Evolutionary conservation across 1,140 invertebrate species (phyloP), one percentile per base, ranked within the genome.

Genomic region (Ladona fulva): DNA sequence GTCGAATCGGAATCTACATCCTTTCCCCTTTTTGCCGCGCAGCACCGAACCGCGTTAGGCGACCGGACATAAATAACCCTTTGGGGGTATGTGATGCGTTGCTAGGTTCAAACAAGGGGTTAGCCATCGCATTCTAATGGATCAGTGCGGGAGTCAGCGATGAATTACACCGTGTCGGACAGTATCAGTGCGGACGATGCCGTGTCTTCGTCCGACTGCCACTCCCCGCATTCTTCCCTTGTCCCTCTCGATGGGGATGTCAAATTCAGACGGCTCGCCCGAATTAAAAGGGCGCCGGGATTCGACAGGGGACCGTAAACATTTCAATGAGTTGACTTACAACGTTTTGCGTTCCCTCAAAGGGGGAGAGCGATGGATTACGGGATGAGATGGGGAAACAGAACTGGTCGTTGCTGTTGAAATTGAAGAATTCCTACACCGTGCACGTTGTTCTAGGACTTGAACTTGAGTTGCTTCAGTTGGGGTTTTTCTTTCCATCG

Each of bases 161-260:
- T 66, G 52, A 66, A 66, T 66, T 66, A 66, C 52, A 66, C 52
- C 52, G n/a, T 66, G 52, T 66, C 52, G 52, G 52, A 66, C 12
- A 66, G 52, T 66, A 66, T 66, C 52, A 66, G 10, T 52, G 44
- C 44, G 44, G 19, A 19, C 44, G 19, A 19, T 66, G 52, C n/a
- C 52, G 52, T 66, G 52, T 66, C 52, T 37, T 37, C 29, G 3
- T 37, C 29, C 3, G 29, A 37, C 29, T 1, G 29, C n/a, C 52
- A 19, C 52, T 66, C 52, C 52, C 52, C 12, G 5, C 3, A 66
- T 11, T 11, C 44, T 19, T 52, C 44, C 44, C 52, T 66, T 66
- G 3, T 66, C 3, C 52, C 52, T 66, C 52, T 22, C 3, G n/a
- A 52, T 52, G 44, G 10, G 44, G 44, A 66, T 12, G 52, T 22